A percentile compares a stretch with the other conserved stretches of the same genome.
Conservation (phyloP, 2,113 vertebrate species). For the human region DNA sequence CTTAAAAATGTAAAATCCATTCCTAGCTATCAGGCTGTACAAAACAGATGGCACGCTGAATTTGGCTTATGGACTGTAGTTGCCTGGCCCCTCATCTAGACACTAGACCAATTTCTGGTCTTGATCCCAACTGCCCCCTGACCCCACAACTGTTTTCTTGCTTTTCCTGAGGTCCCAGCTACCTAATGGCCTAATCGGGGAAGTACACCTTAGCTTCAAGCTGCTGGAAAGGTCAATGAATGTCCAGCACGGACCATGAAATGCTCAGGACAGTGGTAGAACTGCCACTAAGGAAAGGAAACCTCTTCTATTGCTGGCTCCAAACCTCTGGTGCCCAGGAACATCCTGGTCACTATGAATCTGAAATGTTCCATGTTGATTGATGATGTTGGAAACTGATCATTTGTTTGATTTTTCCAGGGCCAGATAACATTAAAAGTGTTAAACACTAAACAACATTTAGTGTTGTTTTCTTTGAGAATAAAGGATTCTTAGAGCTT, state of each 20-base stretch:
- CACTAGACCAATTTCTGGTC: not conserved
- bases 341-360: not conserved
- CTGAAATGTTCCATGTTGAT: not conserved
- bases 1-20: not conserved
- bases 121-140: no score
- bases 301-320: not conserved
- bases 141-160: not conserved
- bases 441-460: not conserved
- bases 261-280: not conserved
- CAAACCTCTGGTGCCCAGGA: not conserved
- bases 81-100: not conserved
- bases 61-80: not conserved
- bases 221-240: not conserved
- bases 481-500: not conserved
- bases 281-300: not conserved
- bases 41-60: not conserved
- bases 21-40: not conserved
- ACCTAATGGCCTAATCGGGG: not conserved
- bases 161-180: not conserved
- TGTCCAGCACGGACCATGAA: no score
- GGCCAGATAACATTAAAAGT: not conserved
- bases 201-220: not conserved
- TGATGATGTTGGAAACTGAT: not conserved
- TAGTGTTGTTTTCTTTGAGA: constrained; percentile 22
- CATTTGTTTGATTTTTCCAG: not conserved